Evolutionary conservation across 2,113 vertebrate species (phyloP), one percentile per base, ranked within the genome.

Genomic region (Rhizomys pruinosus): DNA sequence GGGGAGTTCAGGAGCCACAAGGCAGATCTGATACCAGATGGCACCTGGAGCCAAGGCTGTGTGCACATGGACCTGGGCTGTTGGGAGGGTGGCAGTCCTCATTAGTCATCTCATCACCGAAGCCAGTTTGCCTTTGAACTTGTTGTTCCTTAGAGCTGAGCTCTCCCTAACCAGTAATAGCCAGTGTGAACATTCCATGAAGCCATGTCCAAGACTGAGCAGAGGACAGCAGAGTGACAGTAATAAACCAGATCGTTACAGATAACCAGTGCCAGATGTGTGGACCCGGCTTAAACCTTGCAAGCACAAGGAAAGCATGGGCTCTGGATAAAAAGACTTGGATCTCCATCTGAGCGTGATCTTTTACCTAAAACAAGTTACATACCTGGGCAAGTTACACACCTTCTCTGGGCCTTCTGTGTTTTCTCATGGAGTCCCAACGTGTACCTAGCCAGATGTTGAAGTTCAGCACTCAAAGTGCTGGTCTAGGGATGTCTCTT

Each of bases 341-440:
- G 81, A 68, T 52, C 34, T 39, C 44, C 52, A 20, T 3, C 69
- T 59, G 27, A 39, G 63, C 19, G 16, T 52, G 22, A 27, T 12
- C 5, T 37, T 34, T 64, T 22, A 9, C 2, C 17, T 52, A 52
- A 52, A 3, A n/a, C n/a, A n/a, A n/a, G n/a, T n/a, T n/a, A n/a
- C n/a, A n/a, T n/a, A n/a, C 13, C 5, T 0, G 2, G 84, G 72
- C 22, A 7, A 22, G 25, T 44, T 17, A 11, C 15, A 12, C 4
- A 29, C 63, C 32, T 25, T 71, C 78, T 71, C 89, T 47, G 89
- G 42, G 29, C 11, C 29, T 79, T 71, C 15, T 76, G 22, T 69
- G 3, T 10, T 19, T 52, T 23, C 7, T 7, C 2, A 0, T 0
- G 4, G 4, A 13, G 19, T 66, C 32, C 34, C 16, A 29, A 0